phyloP scores from a whole-genome alignment of 92 coral and sea anemone species.

The Palythoa grandiflora region DNA sequence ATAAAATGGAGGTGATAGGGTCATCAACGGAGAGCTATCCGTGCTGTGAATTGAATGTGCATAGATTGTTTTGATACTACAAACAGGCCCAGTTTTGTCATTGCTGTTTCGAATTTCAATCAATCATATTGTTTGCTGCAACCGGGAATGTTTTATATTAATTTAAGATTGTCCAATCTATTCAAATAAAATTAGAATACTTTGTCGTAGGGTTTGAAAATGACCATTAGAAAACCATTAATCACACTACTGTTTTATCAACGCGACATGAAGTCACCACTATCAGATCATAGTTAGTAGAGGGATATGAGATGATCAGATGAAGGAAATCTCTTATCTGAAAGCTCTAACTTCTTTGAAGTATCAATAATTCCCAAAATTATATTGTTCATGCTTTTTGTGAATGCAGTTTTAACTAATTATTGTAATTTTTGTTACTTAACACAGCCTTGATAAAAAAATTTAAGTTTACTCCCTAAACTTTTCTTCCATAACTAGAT shows the following conservation, averaged over 20 bases:
- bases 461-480: neutral
- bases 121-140: conserved; percentile 26
- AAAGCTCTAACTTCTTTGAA: neutral
- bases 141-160: conserved; percentile 42
- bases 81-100: neutral
- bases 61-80: conserved; percentile 16
- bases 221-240: conserved; percentile 39
- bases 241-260: neutral
- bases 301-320: too few species aligned
- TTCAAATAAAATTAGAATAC: conserved; percentile 24
- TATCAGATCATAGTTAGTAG: too few species aligned
- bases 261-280: too few species aligned
- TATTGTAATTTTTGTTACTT: too few species aligned
- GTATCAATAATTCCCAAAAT: neutral
- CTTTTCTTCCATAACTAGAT: too few species aligned
- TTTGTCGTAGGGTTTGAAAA: conserved; percentile 28
- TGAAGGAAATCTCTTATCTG: neutral
- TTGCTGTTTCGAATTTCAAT: conserved; percentile 23
- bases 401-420: neutral
- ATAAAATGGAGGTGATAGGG: neutral
- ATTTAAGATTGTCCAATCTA: conserved; percentile 14
- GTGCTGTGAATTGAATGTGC: conserved; percentile 33
- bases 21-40: neutral
- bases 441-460: neutral
- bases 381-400: neutral